Evolutionary conservation across 2,888 invertebrate genomes (phyloP).

Genomic region (Harmothoe impar): DNA sequence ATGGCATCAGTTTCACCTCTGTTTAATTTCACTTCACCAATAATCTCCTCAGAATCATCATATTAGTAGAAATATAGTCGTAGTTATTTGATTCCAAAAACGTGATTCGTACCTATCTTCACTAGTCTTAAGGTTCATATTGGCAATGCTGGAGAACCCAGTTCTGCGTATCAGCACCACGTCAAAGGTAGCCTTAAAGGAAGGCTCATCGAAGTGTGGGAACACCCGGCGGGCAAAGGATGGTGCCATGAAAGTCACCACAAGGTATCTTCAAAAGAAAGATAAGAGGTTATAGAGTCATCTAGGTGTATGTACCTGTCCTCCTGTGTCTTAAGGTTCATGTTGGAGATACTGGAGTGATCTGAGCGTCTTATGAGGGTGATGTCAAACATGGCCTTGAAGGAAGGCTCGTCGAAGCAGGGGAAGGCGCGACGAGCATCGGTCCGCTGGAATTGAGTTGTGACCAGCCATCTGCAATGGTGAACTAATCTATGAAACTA

Average conservation of each 20-base stretch:
- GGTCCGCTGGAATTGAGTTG: conserved; percentile 61
- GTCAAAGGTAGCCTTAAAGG: conserved; percentile 55
- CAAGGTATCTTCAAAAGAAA: conserved; percentile 32
- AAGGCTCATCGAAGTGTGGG: conserved; percentile 61
- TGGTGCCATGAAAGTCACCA: conserved; percentile 25
- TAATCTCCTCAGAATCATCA: too few species aligned
- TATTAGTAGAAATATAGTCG: too few species aligned
- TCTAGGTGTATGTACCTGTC: not conserved
- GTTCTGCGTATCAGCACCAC: conserved; percentile 30
- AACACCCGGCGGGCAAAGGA: conserved; percentile 55
- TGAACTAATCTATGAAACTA: not conserved
- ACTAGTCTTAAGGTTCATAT: conserved; percentile 33
- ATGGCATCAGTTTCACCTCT: too few species aligned
- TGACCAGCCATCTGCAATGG: conserved; percentile 42
- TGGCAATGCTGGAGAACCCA: conserved; percentile 40
- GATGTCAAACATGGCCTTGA: conserved; percentile 60
- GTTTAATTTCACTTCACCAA: too few species aligned
- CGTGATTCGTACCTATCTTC: conserved; percentile 41
- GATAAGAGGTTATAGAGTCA: not conserved
- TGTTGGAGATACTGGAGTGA: conserved; percentile 55
- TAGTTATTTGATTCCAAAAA: too few species aligned
- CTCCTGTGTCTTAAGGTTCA: not conserved
- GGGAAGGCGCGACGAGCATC: conserved; percentile 62
- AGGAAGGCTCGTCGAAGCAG: conserved; percentile 63
- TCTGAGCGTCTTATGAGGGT: conserved; percentile 21